phyloP scores from a whole-genome alignment of 2,797 vertebrate species.

The Pitangus sulphuratus region DNA sequence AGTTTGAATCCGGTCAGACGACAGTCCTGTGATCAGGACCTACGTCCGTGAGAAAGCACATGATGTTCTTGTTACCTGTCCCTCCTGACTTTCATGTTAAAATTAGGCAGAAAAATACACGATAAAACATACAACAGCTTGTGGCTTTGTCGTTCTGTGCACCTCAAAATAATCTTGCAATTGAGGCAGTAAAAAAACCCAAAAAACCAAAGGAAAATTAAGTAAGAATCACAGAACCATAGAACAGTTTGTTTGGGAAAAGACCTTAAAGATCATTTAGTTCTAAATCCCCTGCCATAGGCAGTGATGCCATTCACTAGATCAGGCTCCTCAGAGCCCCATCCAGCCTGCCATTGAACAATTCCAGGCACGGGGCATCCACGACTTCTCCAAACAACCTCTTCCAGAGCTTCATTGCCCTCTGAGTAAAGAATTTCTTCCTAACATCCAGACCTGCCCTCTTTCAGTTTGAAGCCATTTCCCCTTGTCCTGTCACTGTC shows the following conservation, averaged over 20 bases:
- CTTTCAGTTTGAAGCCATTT: neutral
- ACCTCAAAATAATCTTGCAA: neutral
- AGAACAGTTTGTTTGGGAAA: neutral
- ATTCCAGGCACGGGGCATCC: neutral
- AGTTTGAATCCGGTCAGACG: neutral
- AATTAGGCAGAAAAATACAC: neutral
- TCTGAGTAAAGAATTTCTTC: neutral
- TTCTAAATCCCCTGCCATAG: rapidly evolving
- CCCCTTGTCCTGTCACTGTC: neutral
- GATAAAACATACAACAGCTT: neutral
- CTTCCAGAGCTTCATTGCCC: neutral
- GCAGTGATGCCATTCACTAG: neutral
- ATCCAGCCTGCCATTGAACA: neutral
- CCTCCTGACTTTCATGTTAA: neutral
- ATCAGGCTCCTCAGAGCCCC: neutral
- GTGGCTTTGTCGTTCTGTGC: neutral
- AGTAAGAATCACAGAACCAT: neutral
- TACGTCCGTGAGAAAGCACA: rapidly evolving
- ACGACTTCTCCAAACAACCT: neutral
- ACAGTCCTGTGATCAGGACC: neutral
- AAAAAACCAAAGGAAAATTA: neutral
- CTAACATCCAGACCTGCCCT: too few species aligned
- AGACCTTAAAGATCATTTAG: neutral
- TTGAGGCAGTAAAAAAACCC: neutral
- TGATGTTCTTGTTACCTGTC: neutral